Percentiles rank a stretch among this genome's conserved stretches.
These are phyloP conservation scores for Apodemus sylvaticus DNA, from an alignment of 2,113 vertebrate species.

Conservation along the genomic window DNA sequence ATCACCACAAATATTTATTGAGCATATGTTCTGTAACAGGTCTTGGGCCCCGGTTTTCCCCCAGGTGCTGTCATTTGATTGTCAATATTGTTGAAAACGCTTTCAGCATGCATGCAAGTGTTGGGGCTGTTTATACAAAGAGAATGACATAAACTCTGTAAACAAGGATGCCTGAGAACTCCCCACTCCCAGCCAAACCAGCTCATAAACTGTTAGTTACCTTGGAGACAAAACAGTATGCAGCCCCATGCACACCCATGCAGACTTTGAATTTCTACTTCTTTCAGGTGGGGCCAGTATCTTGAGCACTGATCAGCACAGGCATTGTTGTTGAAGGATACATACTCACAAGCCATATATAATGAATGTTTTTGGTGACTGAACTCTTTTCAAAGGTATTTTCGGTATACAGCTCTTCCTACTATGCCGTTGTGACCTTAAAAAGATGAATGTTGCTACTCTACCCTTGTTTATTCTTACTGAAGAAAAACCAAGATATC, in stretches of 20 bases:
- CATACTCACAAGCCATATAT: not conserved
- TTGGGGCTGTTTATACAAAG: not conserved
- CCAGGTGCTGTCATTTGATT: not conserved
- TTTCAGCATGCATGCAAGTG: not conserved
- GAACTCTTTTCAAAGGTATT: not conserved
- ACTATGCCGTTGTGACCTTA: not conserved
- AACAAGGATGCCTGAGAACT: not conserved
- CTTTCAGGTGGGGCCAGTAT: not conserved
- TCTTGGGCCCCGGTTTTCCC: not conserved
- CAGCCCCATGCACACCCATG: not conserved
- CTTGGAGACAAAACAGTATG: not conserved
- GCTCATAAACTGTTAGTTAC: not conserved
- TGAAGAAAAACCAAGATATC: not conserved
- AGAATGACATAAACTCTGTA: not conserved
- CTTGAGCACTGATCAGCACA: not conserved
- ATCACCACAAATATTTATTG: not conserved
- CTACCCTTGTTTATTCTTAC: not conserved
- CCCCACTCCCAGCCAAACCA: no score
- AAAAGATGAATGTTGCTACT: not conserved
- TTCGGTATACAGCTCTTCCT: not conserved
- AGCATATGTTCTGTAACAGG: not conserved
- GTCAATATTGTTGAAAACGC: not conserved
- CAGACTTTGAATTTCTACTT: not conserved
- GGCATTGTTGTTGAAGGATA: not conserved
- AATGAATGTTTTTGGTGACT: not conserved